Conservation (phyloP, 1,140 invertebrate genomes). For the Mycetomoellerius zeteki region DNA sequence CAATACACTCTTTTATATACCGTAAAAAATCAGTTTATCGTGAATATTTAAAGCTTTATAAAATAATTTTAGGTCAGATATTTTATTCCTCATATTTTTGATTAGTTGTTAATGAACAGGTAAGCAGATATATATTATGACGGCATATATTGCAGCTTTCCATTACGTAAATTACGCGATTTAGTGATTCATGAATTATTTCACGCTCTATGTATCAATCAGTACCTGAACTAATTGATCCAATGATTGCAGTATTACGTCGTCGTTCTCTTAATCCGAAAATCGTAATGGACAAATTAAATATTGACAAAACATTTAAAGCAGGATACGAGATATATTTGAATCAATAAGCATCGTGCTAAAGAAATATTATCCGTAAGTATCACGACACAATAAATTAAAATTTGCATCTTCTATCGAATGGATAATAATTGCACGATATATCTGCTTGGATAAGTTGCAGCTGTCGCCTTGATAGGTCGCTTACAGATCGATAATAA, state of each 20-base stretch:
- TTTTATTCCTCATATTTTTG: background rate
- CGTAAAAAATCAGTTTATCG: background rate
- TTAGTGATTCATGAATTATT: slow-evolving; percentile 2
- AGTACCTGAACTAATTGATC: slow-evolving; percentile 4
- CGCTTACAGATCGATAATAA: background rate
- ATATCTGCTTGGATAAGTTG: background rate
- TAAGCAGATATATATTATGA: background rate
- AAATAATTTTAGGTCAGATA: background rate
- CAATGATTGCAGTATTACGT: background rate
- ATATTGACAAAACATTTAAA: slow-evolving; percentile 6
- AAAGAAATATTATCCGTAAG: background rate
- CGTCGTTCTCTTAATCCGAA: background rate
- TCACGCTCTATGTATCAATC: slow-evolving; percentile 20
- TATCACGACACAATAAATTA: background rate
- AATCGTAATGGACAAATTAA: background rate
- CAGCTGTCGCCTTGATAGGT: background rate
- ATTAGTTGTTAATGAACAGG: background rate
- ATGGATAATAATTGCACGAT: background rate
- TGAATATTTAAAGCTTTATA: background rate
- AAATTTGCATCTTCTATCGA: background rate
- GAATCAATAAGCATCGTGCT: background rate
- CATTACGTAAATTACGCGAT: background rate
- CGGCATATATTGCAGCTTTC: background rate
- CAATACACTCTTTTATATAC: background rate
- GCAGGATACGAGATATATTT: background rate